Evolutionary conservation across 2,888 invertebrate species (phyloP), one percentile per base, ranked within the genome.

Genomic region (Protonemura montana): DNA sequence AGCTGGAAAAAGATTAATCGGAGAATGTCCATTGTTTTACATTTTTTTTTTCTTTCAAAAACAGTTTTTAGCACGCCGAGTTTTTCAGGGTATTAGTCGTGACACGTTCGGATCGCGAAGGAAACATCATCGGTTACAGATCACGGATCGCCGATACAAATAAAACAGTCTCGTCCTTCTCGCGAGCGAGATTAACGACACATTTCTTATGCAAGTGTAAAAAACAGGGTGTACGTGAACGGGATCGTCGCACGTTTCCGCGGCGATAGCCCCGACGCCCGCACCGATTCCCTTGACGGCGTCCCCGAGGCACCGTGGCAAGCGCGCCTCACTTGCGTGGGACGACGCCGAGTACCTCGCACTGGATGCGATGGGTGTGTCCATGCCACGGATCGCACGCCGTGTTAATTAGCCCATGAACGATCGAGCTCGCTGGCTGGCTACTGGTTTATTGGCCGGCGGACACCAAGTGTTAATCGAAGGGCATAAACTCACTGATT

Each of bases 331-430:
- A 13, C 78, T 5, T 16, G 78, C 26, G 78, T 78, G 78, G 78
- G 78, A 78, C 27, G 78, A 21, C 78, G 26, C n/a, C 6, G 5
- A n/a, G 81, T 2, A 59, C 35, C 35, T n/a, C 35, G 10, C 35
- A 35, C n/a, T n/a, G n/a, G n/a, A n/a, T n/a, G 10, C 27, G 30
- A 27, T 81, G 81, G 81, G 81, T 29, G 81, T 81, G 30, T 27
- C 78, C 78, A 26, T 0, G 26, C 1, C 81, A 28, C 81, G 30
- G 21, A 81, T 29, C 28, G 2, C 25, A 0, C 59, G 25, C 16
- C 84, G 21, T 76, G 84, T 76, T 76, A 84, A 84, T 84, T 84
- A 76, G 84, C 59, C n/a, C 42, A 84, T 76, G 28, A 59, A 76
- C 27, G 28, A 28, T 76, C 59, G 59, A 3, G 59, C 59, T 59